Percentiles rank a stretch among this genome's conserved stretches.
Conservation (phyloP, 2,888 invertebrate species). For the Disparrhopalites patrizii region DNA sequence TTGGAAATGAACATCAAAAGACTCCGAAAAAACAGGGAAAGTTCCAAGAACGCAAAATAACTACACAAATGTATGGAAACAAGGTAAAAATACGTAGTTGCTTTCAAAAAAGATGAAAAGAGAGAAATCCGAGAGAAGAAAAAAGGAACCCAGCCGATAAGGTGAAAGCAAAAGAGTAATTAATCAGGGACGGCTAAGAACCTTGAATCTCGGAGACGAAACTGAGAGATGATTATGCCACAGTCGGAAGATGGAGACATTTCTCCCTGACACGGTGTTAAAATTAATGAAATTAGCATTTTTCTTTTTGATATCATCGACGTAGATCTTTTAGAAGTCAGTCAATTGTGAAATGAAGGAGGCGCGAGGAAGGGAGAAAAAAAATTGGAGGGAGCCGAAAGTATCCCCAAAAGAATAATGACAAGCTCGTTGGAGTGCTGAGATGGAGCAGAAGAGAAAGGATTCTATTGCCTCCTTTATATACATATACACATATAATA, state of each 20-base stretch:
- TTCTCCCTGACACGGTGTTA: constrained; percentile 35
- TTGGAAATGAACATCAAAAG: too few species aligned
- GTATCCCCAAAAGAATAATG: constrained; percentile 20
- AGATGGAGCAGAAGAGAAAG: not conserved
- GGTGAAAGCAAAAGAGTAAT: too few species aligned
- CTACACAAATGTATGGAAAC: not conserved
- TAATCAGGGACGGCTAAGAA: too few species aligned
- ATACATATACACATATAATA: not conserved
- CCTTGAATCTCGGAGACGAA: constrained; percentile 17
- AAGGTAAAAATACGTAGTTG: not conserved
- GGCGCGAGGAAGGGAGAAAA: constrained; percentile 21
- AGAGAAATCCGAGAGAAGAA: not conserved
- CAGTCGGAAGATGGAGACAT: constrained; percentile 15
- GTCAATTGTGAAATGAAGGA: constrained; percentile 33
- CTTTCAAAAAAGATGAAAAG: not conserved
- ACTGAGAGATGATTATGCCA: constrained; percentile 35
- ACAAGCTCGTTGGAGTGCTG: constrained; percentile 18
- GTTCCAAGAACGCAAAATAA: too few species aligned
- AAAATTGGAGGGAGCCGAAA: constrained; percentile 15
- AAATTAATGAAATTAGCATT: constrained; percentile 46
- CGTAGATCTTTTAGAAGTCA: constrained; percentile 20
- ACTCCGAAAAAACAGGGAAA: too few species aligned
- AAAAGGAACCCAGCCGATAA: too few species aligned
- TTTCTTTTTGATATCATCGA: constrained; percentile 36
- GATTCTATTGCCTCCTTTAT: not conserved